These are phyloP conservation scores for Serrognathus titanus DNA, from an alignment of 2,888 invertebrate genomes.

Conservation along the genomic window DNA sequence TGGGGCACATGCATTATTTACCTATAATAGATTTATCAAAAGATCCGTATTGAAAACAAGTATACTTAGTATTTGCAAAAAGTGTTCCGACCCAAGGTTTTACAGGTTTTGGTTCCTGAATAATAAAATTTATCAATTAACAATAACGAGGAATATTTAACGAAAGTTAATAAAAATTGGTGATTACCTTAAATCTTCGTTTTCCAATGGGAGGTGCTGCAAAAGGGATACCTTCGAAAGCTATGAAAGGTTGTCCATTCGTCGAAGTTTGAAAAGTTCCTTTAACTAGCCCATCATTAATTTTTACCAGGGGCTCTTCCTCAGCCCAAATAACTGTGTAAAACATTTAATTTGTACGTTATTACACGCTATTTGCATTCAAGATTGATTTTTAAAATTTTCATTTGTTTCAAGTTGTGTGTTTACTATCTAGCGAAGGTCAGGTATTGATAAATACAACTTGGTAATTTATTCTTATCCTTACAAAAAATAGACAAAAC, in stretches of 20 bases:
- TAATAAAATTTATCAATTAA: neutral
- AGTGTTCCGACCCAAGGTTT: slow-evolving; percentile 33
- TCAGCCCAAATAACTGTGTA: neutral
- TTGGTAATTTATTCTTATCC: too few species aligned
- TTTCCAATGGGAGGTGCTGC: slow-evolving; percentile 14
- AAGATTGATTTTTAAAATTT: too few species aligned
- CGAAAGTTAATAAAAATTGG: too few species aligned
- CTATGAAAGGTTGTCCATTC: slow-evolving; percentile 10
- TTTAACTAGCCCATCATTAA: slow-evolving; percentile 6
- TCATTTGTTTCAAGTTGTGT: too few species aligned
- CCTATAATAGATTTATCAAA: too few species aligned
- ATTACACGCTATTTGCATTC: too few species aligned
- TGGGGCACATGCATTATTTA: neutral
- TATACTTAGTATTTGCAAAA: slow-evolving; percentile 32
- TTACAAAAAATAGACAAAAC: too few species aligned
- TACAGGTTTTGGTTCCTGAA: slow-evolving; percentile 32
- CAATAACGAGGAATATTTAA: too few species aligned
- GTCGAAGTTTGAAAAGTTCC: slow-evolving; percentile 10
- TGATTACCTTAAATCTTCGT: slow-evolving; percentile 12
- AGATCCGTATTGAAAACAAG: slow-evolving; percentile 26
- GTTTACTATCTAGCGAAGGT: too few species aligned
- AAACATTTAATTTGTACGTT: too few species aligned
- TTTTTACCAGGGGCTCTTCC: slow-evolving; percentile 4
- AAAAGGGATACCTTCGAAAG: slow-evolving; percentile 17
- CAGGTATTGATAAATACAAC: too few species aligned